Conservation (phyloP, 2,113 vertebrate species). For the Meleagris gallopavo region DNA sequence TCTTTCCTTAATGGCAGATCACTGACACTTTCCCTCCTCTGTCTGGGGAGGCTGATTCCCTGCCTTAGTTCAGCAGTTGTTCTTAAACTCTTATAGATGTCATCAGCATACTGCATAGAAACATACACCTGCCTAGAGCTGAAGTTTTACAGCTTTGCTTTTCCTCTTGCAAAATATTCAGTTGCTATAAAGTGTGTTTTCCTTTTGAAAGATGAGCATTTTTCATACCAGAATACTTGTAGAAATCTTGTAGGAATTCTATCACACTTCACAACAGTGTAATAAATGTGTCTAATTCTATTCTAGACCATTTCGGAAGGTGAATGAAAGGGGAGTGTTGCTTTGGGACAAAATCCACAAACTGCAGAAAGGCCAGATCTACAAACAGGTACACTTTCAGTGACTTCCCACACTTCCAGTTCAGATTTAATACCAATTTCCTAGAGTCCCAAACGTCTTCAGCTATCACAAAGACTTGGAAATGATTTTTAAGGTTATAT, state of each 20-base stretch:
- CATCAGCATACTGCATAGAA: not conserved
- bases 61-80: not conserved
- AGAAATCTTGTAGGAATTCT: not conserved
- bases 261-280: not conserved
- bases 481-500: not conserved
- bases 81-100: not conserved
- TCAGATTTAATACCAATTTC: not conserved
- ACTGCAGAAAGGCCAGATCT: conserved; percentile 95
- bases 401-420: not conserved
- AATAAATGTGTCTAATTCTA: not conserved
- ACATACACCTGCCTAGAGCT: not conserved
- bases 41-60: not conserved
- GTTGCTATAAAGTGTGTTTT: not conserved
- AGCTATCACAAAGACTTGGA: not conserved
- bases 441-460: not conserved
- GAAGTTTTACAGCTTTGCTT: not conserved
- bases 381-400: conserved; percentile 89
- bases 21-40: not conserved
- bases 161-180: not conserved
- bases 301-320: conserved; percentile 92
- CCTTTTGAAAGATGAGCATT: not conserved
- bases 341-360: conserved; percentile 96
- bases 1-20: not conserved
- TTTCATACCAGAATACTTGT: not conserved
- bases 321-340: conserved; percentile 92